phyloP scores from a whole-genome alignment of 30 jellyfish, hydroid and myxozoan species.

The Nemopilema nomurai region DNA sequence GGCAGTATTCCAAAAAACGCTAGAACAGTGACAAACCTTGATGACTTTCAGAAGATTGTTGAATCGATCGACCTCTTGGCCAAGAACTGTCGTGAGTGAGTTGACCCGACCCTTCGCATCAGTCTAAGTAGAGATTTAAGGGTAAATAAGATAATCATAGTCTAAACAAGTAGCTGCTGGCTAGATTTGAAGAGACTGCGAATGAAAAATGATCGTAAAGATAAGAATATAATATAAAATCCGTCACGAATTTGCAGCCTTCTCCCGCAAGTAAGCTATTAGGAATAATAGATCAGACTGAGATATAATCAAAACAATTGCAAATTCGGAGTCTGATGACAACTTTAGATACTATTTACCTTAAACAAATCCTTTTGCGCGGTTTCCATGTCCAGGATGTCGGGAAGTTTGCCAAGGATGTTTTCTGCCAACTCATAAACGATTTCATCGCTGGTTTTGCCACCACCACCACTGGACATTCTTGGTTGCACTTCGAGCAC shows the following conservation, averaged over 20 bases:
- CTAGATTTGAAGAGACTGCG: background rate
- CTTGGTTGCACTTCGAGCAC: conserved; percentile 93
- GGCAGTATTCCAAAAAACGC: background rate
- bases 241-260: too few relatives aligned
- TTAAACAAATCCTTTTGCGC: conserved; percentile 71
- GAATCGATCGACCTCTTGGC: conserved; percentile 96
- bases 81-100: conserved; percentile 94
- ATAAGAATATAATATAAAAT: too few relatives aligned
- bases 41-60: conserved; percentile 84
- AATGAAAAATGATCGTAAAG: background rate
- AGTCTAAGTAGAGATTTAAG: conserved; percentile 31
- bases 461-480: conserved; percentile 81
- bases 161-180: background rate
- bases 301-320: too few relatives aligned
- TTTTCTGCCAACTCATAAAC: conserved; percentile 85
- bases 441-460: conserved; percentile 93
- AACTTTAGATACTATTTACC: conserved; percentile 23
- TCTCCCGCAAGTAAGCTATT: too few relatives aligned
- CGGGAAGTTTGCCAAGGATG: conserved; percentile 82
- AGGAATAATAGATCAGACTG: too few relatives aligned
- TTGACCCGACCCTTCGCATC: conserved; percentile 90
- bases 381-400: conserved; percentile 78
- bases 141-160: background rate
- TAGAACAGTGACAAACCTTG: conserved; percentile 50
- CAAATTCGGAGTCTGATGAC: background rate